Evolutionary conservation across 1,140 invertebrate species (phyloP).

Genomic region (Drosophila neocordata): DNA sequence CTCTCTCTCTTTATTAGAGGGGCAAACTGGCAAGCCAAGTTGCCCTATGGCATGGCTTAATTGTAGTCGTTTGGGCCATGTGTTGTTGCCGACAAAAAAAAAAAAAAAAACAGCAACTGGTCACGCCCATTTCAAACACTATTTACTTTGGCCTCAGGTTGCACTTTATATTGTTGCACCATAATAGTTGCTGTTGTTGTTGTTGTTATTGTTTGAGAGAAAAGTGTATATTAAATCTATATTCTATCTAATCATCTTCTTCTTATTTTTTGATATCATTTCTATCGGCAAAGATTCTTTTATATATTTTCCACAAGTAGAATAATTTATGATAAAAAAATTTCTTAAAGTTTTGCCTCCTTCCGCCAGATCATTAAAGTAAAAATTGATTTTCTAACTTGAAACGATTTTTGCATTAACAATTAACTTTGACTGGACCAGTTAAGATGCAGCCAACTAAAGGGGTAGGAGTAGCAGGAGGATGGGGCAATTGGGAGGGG

Average conservation of each 20-base stretch:
- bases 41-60: constrained; percentile 72
- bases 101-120: constrained; percentile 23
- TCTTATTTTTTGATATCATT: background rate
- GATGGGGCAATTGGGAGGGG: no score
- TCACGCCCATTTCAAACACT: constrained; percentile 67
- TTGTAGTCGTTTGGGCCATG: constrained; percentile 78
- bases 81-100: constrained; percentile 60
- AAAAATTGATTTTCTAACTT: constrained; percentile 82
- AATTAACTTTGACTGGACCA: constrained; percentile 46
- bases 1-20: constrained; percentile 9
- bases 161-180: constrained; percentile 40
- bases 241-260: no score
- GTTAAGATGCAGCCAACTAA: no score
- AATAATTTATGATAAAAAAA: constrained; percentile 8
- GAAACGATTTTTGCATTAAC: constrained; percentile 81
- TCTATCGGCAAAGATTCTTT: background rate
- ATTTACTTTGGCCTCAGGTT: constrained; percentile 69
- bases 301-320: background rate
- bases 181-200: background rate
- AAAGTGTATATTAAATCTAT: no score
- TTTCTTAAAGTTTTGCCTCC: constrained; percentile 58
- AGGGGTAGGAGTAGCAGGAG: no score
- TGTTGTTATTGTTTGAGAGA: no score
- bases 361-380: constrained; percentile 75
- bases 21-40: background rate